These are phyloP conservation scores for Oxygymnocypris stewartii DNA, from an alignment of 2,113 vertebrate species.

Conservation along the genomic window DNA sequence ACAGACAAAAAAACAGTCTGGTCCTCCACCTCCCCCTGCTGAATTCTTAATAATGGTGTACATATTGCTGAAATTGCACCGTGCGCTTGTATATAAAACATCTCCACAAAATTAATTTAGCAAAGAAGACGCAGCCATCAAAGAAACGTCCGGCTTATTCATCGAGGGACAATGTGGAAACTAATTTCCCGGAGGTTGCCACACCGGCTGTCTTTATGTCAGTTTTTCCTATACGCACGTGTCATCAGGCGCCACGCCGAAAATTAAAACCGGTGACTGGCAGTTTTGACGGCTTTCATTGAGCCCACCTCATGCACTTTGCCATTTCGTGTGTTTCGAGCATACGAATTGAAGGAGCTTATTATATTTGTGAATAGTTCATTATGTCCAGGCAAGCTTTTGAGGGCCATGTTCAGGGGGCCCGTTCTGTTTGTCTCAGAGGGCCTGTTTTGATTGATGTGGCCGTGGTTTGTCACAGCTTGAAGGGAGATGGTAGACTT, in stretches of 20 bases:
- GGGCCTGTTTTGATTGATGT: slow-evolving; percentile 69
- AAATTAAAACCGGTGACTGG: slow-evolving; percentile 35
- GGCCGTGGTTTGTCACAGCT: slow-evolving; percentile 65
- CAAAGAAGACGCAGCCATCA: slow-evolving; percentile 17
- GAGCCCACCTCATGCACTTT: slow-evolving; percentile 14
- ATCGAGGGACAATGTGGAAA: slow-evolving; percentile 7
- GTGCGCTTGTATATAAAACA: neutral
- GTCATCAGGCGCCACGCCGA: neutral
- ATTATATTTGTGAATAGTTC: slow-evolving; percentile 38
- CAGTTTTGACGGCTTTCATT: slow-evolving; percentile 22
- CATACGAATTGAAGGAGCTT: slow-evolving; percentile 5
- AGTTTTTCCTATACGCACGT: slow-evolving; percentile 2
- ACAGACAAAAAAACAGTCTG: neutral
- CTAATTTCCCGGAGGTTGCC: slow-evolving; percentile 31
- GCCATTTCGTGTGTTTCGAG: neutral
- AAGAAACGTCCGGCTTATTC: slow-evolving; percentile 13
- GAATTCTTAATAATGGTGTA: slow-evolving; percentile 24
- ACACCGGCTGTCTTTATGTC: slow-evolving; percentile 28
- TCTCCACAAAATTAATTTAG: slow-evolving; percentile 32
- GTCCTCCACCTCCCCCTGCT: neutral
- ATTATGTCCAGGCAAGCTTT: slow-evolving; percentile 2
- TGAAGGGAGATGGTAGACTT: slow-evolving; percentile 67
- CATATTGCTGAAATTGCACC: slow-evolving; percentile 11
- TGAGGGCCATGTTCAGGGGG: neutral
- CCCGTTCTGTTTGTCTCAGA: slow-evolving; percentile 43